phyloP scores from a whole-genome alignment of 2,797 vertebrate genomes.

The Crenichthys baileyi region DNA sequence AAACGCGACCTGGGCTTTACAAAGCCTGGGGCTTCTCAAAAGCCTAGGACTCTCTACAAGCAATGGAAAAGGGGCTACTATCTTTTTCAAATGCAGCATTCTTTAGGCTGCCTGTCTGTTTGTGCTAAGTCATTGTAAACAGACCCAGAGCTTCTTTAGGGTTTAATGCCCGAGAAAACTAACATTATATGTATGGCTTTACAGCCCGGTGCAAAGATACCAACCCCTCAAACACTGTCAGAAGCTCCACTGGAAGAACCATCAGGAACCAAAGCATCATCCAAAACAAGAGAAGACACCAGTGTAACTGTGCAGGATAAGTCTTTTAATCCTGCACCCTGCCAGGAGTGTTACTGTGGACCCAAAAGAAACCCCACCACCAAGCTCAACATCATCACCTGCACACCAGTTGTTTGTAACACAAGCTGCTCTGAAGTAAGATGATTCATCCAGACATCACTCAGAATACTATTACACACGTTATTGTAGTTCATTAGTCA shows the following conservation, averaged over 20 bases:
- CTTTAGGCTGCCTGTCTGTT: not conserved
- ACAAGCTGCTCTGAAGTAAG: constrained; percentile 80
- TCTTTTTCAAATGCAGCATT: not conserved
- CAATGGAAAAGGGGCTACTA: not conserved
- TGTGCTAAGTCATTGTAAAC: not conserved
- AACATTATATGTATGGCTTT: constrained; percentile 4
- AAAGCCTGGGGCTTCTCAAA: too few species aligned
- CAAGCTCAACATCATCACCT: constrained; percentile 77
- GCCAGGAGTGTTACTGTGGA: constrained; percentile 83
- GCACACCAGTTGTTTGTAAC: constrained; percentile 76
- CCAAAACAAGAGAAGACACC: not conserved
- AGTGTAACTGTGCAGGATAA: not conserved
- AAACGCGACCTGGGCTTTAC: too few species aligned
- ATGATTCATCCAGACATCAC: not conserved
- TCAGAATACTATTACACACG: not conserved
- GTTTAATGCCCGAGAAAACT: not conserved
- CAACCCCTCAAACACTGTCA: constrained; percentile 36
- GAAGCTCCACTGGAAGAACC: constrained; percentile 7
- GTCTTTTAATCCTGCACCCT: constrained; percentile 44
- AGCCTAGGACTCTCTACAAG: too few species aligned
- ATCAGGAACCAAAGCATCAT: not conserved
- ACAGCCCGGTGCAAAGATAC: constrained; percentile 85
- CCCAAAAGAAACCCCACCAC: constrained; percentile 56
- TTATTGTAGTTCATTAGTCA: not conserved
- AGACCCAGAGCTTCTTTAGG: not conserved